These are phyloP conservation scores for Calephelis nemesis DNA, from an alignment of 1,140 invertebrate species.

Conservation along the genomic window DNA sequence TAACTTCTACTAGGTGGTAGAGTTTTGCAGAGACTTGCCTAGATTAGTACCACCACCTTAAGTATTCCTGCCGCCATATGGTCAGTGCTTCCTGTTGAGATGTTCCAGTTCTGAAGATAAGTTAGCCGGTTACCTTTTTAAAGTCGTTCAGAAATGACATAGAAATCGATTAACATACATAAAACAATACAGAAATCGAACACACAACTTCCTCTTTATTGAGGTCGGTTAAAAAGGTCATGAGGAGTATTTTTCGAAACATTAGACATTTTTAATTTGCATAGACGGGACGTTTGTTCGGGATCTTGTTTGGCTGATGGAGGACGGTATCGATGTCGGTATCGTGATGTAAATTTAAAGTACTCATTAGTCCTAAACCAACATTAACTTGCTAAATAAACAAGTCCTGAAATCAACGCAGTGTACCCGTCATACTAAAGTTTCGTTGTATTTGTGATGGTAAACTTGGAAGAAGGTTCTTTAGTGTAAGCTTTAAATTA, in stretches of 20 bases:
- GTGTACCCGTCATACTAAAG: slow-evolving; percentile 26
- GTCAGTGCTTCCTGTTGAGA: too few relatives aligned
- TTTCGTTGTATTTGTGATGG: slow-evolving; percentile 22
- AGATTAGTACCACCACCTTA: too few relatives aligned
- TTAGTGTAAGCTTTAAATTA: slow-evolving; percentile 6
- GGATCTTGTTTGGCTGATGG: slow-evolving; percentile 8
- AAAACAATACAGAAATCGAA: too few relatives aligned
- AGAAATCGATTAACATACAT: too few relatives aligned
- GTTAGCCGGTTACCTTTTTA: too few relatives aligned
- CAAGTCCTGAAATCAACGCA: slow-evolving; percentile 38
- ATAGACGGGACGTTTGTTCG: slow-evolving; percentile 4
- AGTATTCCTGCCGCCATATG: too few relatives aligned
- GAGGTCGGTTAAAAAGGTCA: neutral
- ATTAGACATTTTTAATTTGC: slow-evolving; percentile 10
- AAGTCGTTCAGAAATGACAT: too few relatives aligned
- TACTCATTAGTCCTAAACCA: slow-evolving; percentile 67
- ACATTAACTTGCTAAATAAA: slow-evolving; percentile 54
- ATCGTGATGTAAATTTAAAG: slow-evolving; percentile 52
- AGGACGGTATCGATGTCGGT: slow-evolving; percentile 10
- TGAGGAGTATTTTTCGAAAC: slow-evolving; percentile 5
- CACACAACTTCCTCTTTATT: too few relatives aligned
- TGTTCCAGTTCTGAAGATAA: too few relatives aligned
- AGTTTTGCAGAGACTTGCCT: too few relatives aligned
- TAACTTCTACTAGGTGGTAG: too few relatives aligned
- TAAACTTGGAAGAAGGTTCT: slow-evolving; percentile 16